Conservation (phyloP, 2,797 vertebrate genomes). For the Sphenodon punctatus region DNA sequence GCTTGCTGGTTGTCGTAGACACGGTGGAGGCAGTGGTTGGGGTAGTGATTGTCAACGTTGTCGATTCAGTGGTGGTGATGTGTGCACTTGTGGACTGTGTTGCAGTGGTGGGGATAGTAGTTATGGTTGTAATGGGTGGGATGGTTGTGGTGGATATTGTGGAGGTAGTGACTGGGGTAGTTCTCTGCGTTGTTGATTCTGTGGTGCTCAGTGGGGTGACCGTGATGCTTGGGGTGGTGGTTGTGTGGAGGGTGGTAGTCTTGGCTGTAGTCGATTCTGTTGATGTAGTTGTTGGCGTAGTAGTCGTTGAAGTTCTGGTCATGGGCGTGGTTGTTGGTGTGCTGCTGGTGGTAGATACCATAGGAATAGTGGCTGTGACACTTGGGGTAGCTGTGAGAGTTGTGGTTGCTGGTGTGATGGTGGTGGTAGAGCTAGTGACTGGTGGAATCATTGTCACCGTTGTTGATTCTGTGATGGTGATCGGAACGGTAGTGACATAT, state of each 20-base stretch:
- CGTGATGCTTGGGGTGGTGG: not conserved
- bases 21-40: not conserved
- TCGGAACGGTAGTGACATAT: no score
- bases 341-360: no score
- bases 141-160: not conserved
- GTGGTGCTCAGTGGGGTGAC: no score
- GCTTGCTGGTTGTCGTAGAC: not conserved
- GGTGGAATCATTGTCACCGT: no score
- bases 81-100: not conserved
- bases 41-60: rapidly evolving
- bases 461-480: no score
- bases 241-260: not conserved
- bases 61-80: not conserved
- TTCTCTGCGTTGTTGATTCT: no score
- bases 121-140: not conserved
- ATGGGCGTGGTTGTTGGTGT: no score
- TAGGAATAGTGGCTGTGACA: no score
- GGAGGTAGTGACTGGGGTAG: rapidly evolving
- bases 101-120: not conserved
- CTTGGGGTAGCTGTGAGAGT: no score
- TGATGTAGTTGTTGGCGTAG: not conserved
- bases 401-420: not conserved
- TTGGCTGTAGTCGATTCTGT: no score
- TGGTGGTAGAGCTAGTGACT: not conserved
- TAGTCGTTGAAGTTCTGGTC: not conserved